These are phyloP conservation scores for Misgurnus mizolepis DNA, from an alignment of 2,113 vertebrate genomes.

Conservation along the genomic window DNA sequence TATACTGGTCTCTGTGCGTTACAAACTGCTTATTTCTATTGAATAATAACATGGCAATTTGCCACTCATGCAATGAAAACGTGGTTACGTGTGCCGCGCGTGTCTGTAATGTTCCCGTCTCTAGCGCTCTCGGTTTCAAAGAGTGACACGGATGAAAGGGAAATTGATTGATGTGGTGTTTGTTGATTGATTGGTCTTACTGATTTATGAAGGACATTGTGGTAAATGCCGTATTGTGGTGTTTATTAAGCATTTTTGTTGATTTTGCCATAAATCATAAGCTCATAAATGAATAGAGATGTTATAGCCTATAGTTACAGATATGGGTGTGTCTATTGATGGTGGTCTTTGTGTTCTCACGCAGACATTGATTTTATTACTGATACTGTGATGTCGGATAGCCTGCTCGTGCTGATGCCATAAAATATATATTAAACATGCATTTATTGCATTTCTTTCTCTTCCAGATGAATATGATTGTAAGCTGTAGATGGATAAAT, in stretches of 20 bases:
- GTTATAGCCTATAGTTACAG: neutral
- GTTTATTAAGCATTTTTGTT: neutral
- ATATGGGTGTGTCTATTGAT: conserved; percentile 34
- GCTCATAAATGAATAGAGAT: neutral
- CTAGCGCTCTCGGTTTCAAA: neutral
- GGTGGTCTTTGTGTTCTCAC: conserved; percentile 7
- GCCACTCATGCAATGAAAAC: neutral
- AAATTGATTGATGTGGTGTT: neutral
- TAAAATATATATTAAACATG: neutral
- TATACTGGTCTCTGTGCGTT: neutral
- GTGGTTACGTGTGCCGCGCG: neutral
- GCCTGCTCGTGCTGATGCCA: neutral
- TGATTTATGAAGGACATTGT: neutral
- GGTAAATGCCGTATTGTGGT: neutral
- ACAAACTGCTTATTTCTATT: neutral
- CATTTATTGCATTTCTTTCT: neutral
- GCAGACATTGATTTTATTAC: neutral
- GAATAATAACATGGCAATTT: neutral
- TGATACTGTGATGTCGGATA: neutral
- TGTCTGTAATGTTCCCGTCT: neutral
- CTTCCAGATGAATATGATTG: neutral
- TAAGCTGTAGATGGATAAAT: no score
- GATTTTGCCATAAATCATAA: neutral
- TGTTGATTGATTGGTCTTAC: conserved; percentile 6
- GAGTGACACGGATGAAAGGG: neutral